Conservation (phyloP, 2,888 invertebrate species). For the Anarsia innoxiella region DNA sequence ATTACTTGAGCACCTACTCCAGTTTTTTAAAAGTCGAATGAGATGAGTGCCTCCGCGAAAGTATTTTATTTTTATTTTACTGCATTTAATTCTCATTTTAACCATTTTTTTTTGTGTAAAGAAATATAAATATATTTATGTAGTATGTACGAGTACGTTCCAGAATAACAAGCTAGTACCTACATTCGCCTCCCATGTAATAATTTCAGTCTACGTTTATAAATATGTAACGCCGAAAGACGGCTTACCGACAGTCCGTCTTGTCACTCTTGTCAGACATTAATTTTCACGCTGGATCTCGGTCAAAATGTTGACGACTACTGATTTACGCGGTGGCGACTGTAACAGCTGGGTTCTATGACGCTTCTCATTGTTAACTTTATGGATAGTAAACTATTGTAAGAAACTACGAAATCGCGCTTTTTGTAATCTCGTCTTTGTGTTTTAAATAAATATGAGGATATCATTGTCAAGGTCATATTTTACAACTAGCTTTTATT, state of each 20-base stretch:
- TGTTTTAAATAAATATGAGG: neutral
- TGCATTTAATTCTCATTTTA: no score
- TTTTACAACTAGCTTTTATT: neutral
- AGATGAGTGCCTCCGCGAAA: no score
- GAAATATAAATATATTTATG: no score
- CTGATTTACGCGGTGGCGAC: constrained; percentile 13
- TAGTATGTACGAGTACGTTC: no score
- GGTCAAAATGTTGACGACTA: constrained; percentile 6
- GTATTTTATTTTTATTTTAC: no score
- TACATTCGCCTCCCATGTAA: no score
- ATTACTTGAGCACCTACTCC: no score
- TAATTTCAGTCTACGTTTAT: no score
- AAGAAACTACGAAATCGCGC: constrained; percentile 24
- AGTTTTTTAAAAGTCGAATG: no score
- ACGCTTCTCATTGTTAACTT: constrained; percentile 46
- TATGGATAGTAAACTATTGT: constrained; percentile 51
- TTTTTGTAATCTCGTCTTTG: neutral
- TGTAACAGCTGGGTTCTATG: constrained; percentile 44
- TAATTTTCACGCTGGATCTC: constrained; percentile 4
- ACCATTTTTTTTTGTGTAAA: no score
- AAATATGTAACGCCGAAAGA: constrained; percentile 4
- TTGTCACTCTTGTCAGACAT: neutral
- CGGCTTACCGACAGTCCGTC: constrained; percentile 2
- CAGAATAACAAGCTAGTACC: no score
- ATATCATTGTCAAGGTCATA: no score